Evolutionary conservation across 2,113 vertebrate species (phyloP), one percentile per base, ranked within the genome.

Genomic region (Lucifuga dentata): DNA sequence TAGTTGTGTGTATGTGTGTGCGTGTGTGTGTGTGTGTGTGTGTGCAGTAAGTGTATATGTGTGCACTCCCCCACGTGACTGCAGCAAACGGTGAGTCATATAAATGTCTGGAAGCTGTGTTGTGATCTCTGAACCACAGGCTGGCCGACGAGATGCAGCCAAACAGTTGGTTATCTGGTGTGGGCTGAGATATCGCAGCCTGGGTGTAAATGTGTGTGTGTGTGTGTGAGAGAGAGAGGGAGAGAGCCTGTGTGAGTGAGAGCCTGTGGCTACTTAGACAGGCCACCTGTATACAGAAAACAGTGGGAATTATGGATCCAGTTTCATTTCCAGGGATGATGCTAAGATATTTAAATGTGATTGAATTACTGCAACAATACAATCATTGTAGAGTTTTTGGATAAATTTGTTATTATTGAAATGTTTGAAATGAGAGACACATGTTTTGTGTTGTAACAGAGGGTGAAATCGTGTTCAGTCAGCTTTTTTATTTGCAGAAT

Each of bases 81-180:
- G 48, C 59, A 51, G 62, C 15, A 33, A 66, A 57, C 49, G 44
- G 43, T 90, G 86, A 87, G 67, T 87, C 86, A 87, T 64, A 67
- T 61, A 65, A 62, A 74, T 81, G 82, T 84, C 83, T 83, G 75
- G 61, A 84, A 80, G 83, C 67, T 39, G 49, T 76, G 84, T 68
- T 73, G 80, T 71, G 84, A 87, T 88, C 86, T 76, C 80, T 75
- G 73, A 84, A 84, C 81, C 70, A 50, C 76, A 65, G 67, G 44
- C 77, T 79, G 83, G 51, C 80, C 43, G 46, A 60, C 57, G 29
- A 61, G 73, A 80, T 46, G 55, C 67, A 52, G 52, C 62, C 66
- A 60, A 85, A 84, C 73, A 81, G 85, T 86, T 89, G 85, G 85
- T 85, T 82, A 81, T 86, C 80, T 88, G 78, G 70, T 85, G 80